These are phyloP conservation scores for Colius striatus DNA, from an alignment of 2,113 vertebrate genomes.

Conservation along the genomic window DNA sequence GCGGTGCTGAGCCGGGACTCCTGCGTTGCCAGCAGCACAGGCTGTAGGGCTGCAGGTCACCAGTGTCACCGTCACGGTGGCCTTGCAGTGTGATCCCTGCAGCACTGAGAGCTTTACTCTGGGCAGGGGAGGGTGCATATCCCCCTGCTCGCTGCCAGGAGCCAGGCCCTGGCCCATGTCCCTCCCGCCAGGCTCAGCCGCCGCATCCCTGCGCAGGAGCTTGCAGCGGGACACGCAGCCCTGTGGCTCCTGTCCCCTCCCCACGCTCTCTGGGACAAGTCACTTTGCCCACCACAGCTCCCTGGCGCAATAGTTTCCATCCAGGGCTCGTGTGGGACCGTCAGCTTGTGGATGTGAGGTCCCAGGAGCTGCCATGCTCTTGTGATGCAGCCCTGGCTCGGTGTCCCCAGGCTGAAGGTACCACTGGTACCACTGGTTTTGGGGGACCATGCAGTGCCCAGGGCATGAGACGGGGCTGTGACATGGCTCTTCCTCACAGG, in stretches of 20 bases:
- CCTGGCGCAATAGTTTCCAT: background rate
- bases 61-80: background rate
- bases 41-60: background rate
- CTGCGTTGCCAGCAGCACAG: accelerated
- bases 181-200: background rate
- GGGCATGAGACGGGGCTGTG: background rate
- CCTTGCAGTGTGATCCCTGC: background rate
- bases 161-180: accelerated
- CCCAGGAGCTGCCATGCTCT: accelerated
- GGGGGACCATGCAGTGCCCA: background rate
- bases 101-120: background rate
- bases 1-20: background rate
- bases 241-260: background rate
- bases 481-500: accelerated
- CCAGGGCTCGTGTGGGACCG: background rate
- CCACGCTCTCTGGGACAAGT: background rate
- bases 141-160: background rate
- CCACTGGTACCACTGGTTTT: background rate
- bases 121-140: accelerated
- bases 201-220: background rate
- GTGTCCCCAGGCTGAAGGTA: background rate
- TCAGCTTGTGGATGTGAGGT: too few relatives aligned
- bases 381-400: background rate
- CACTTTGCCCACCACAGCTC: background rate
- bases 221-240: accelerated